Evolutionary conservation across 2,797 vertebrate species (phyloP).

Genomic region (Tragopan temminckii): DNA sequence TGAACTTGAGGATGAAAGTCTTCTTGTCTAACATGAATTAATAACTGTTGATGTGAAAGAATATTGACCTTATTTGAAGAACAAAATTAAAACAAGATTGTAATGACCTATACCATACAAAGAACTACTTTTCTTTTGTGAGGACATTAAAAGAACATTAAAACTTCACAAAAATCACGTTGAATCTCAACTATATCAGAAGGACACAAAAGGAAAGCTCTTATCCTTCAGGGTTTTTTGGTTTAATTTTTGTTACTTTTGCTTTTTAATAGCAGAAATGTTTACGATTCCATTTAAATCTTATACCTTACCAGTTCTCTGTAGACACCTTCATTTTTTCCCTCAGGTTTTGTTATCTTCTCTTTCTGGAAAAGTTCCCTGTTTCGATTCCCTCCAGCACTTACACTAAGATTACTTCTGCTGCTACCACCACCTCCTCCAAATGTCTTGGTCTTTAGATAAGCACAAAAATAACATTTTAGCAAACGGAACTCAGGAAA

Average conservation of each 20-base stretch:
- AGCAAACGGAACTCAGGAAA: slow-evolving; percentile 57
- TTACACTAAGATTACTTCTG: slow-evolving; percentile 90
- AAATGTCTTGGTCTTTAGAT: slow-evolving; percentile 89
- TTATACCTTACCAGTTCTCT: slow-evolving; percentile 91
- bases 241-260: background rate
- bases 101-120: background rate
- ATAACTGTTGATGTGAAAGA: background rate
- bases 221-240: background rate
- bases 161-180: background rate
- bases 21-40: background rate
- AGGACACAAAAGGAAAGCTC: background rate
- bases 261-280: background rate
- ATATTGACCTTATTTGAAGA: background rate
- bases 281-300: background rate
- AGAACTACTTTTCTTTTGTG: background rate
- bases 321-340: slow-evolving; percentile 89
- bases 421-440: slow-evolving; percentile 94
- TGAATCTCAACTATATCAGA: background rate
- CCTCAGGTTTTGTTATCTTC: slow-evolving; percentile 83
- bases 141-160: background rate
- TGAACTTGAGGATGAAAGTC: background rate
- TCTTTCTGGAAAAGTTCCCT: slow-evolving; percentile 92
- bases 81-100: background rate
- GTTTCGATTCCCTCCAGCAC: slow-evolving; percentile 83
- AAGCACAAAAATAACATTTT: slow-evolving; percentile 61